Conservation (phyloP, 2,797 vertebrate genomes). For the Orientallactaga sibirica region DNA sequence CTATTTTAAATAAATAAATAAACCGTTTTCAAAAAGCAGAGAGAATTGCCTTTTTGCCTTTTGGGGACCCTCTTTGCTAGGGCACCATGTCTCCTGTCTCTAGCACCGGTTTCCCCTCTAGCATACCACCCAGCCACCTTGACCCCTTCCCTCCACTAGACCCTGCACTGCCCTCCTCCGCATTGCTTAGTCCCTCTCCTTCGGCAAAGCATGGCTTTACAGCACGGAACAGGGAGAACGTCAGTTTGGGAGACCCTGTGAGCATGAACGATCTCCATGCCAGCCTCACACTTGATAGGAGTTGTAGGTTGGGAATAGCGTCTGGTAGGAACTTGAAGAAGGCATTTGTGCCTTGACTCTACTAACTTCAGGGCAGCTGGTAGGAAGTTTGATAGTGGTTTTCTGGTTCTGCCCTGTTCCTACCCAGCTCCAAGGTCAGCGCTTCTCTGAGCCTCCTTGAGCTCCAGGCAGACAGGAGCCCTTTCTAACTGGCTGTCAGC, state of each 20-base stretch:
- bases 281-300: too few relatives aligned
- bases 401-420: not conserved
- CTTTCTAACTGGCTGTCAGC: rapidly evolving
- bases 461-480: not conserved
- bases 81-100: rapidly evolving
- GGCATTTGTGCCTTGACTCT: rapidly evolving
- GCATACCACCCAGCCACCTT: rapidly evolving
- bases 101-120: not conserved
- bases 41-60: not conserved
- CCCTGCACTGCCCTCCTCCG: too few relatives aligned
- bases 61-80: too few relatives aligned
- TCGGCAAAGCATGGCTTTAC: rapidly evolving
- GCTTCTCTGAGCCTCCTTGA: not conserved
- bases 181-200: rapidly evolving
- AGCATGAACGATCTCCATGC: too few relatives aligned
- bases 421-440: too few relatives aligned
- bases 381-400: rapidly evolving
- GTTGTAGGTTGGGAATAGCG: rapidly evolving
- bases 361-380: too few relatives aligned
- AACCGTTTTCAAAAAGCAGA: too few relatives aligned
- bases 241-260: not conserved
- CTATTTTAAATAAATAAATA: too few relatives aligned
- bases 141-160: not conserved
- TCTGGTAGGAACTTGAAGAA: not conserved
- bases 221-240: not conserved